Evolutionary conservation across 2,888 invertebrate species (phyloP).

Genomic region (Caenorhabditis becei): DNA sequence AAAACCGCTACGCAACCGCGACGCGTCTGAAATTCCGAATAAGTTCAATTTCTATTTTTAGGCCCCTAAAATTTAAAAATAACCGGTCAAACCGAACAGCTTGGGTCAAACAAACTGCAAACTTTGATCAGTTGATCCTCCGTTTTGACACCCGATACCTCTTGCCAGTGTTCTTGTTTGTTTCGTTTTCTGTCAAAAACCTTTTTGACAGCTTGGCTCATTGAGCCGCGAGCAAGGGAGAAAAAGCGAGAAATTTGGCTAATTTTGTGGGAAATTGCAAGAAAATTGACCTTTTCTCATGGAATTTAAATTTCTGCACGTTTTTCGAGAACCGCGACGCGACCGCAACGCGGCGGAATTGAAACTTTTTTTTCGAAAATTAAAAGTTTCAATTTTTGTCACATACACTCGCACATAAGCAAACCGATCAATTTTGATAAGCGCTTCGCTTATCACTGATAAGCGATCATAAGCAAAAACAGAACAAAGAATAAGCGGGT

Average conservation of each 20-base stretch:
- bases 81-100: too few species aligned
- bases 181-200: slow-evolving; percentile 28
- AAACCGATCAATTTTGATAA: slow-evolving; percentile 17
- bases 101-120: too few species aligned
- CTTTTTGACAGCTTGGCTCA: slow-evolving; percentile 6
- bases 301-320: not conserved
- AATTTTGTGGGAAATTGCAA: too few species aligned
- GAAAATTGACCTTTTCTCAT: too few species aligned
- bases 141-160: slow-evolving; percentile 1
- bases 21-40: too few species aligned
- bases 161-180: too few species aligned
- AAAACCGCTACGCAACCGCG: too few species aligned
- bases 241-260: too few species aligned
- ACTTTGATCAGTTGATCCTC: too few species aligned
- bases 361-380: not conserved
- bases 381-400: not conserved
- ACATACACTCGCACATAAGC: slow-evolving; percentile 28
- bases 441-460: slow-evolving; percentile 22
- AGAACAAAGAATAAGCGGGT: slow-evolving; percentile 20
- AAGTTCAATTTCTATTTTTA: slow-evolving; percentile 18
- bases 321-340: not conserved
- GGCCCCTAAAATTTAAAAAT: slow-evolving; percentile 7
- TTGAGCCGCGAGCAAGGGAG: too few species aligned
- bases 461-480: not conserved
- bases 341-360: not conserved